A percentile compares a stretch with the other conserved stretches of the same genome.
phyloP scores from a whole-genome alignment of 2,797 vertebrate species.

The Argentina silus region DNA sequence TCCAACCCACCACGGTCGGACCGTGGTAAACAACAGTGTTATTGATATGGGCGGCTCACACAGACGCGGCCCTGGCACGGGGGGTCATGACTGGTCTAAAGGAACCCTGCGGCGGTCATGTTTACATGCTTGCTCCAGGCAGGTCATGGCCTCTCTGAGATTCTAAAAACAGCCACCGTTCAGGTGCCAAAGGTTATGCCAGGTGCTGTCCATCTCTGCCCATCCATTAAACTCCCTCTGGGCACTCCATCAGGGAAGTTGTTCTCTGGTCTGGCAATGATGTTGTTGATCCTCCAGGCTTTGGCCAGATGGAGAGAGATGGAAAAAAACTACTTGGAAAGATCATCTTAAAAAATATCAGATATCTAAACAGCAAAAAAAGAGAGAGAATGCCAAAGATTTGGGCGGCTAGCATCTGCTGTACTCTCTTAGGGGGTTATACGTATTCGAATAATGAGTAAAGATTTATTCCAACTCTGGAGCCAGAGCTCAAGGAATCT shows the following conservation, averaged over 20 bases:
- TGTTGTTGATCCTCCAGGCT: slow-evolving; percentile 69
- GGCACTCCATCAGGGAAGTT: slow-evolving; percentile 9
- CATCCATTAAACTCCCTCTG: too few species aligned
- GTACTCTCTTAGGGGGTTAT: slow-evolving; percentile 65
- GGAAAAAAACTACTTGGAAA: slow-evolving; percentile 52
- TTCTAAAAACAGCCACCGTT: not conserved
- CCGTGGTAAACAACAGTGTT: too few species aligned
- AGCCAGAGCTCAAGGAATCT: slow-evolving; percentile 44
- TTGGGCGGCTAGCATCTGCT: slow-evolving; percentile 59
- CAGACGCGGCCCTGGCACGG: slow-evolving; percentile 37
- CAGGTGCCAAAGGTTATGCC: not conserved
- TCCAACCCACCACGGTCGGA: slow-evolving; percentile 37
- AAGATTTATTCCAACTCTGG: slow-evolving; percentile 60
- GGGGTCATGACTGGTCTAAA: slow-evolving; percentile 56
- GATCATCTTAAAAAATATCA: slow-evolving; percentile 61
- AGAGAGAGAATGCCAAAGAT: slow-evolving; percentile 51
- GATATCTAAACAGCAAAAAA: slow-evolving; percentile 43
- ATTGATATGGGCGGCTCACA: too few species aligned
- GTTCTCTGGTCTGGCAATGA: slow-evolving; percentile 55
- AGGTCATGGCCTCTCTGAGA: slow-evolving; percentile 42
- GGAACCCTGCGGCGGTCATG: slow-evolving; percentile 41
- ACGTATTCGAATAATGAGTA: slow-evolving; percentile 72
- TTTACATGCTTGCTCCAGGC: slow-evolving; percentile 45
- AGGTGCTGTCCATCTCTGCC: too few species aligned
- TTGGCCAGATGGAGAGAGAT: slow-evolving; percentile 43